phyloP scores from a whole-genome alignment of 2,797 vertebrate genomes.

The Adrianichthys oophorus region DNA sequence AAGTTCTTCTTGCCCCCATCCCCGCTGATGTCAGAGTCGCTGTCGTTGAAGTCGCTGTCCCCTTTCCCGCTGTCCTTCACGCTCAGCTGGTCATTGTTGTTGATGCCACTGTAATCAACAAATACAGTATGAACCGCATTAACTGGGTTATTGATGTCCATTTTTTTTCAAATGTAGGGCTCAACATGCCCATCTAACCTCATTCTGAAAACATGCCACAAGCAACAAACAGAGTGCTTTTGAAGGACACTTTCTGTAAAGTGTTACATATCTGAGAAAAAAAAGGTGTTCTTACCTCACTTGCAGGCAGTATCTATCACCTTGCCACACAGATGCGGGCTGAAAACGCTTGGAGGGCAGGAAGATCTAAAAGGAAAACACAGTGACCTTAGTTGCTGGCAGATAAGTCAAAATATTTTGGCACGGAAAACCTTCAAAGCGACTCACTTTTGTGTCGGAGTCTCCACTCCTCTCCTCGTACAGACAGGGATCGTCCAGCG shows the following conservation, averaged over 20 bases:
- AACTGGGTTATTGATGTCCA: conserved; percentile 72
- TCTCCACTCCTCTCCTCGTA: conserved; percentile 67
- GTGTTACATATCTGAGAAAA: conserved; percentile 22
- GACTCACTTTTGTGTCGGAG: conserved; percentile 76
- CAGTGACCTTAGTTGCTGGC: conserved; percentile 65
- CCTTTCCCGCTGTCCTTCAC: conserved; percentile 85
- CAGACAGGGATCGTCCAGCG: conserved; percentile 57
- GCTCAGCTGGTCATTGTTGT: conserved; percentile 78
- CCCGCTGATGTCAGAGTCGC: conserved; percentile 75
- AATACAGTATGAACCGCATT: conserved; percentile 58
- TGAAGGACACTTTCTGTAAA: conserved; percentile 31
- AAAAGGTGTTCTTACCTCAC: conserved; percentile 73
- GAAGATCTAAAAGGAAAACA: conserved; percentile 74
- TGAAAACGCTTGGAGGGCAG: conserved; percentile 75
- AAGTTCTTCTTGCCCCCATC: conserved; percentile 70
- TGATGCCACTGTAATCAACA: conserved; percentile 73
- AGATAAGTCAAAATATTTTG: conserved; percentile 52
- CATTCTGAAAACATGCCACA: conserved; percentile 36
- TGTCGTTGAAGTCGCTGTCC: conserved; percentile 84
- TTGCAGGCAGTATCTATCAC: conserved; percentile 76
- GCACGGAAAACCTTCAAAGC: conserved; percentile 22
- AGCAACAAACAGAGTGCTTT: conserved; percentile 38
- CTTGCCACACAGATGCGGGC: conserved; percentile 65
- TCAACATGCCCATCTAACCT: conserved; percentile 42
- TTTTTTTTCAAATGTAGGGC: conserved; percentile 18